A percentile compares a stretch with the other conserved stretches of the same genome.
Evolutionary conservation across 2,797 vertebrate species (phyloP).

Genomic region (Orestias chungarensis): DNA sequence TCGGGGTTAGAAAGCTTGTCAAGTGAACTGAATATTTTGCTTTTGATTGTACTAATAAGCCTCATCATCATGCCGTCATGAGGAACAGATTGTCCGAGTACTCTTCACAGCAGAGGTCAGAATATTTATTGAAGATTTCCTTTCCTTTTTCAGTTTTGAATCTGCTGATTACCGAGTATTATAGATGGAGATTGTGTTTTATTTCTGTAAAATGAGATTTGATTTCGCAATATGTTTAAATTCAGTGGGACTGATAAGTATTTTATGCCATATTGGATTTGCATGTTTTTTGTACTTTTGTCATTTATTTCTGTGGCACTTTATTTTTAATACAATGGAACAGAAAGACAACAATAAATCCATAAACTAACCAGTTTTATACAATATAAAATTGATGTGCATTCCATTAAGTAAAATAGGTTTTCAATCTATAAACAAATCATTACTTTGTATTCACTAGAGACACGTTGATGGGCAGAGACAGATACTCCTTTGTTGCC

Average conservation of each 20-base stretch:
- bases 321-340: neutral
- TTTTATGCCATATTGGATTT: neutral
- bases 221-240: neutral
- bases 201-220: neutral
- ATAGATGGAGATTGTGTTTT: neutral
- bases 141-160: neutral
- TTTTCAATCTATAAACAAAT: neutral
- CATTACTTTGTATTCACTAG: neutral
- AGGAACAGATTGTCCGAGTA: conserved; percentile 2
- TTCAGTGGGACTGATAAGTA: neutral
- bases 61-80: neutral
- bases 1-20: neutral
- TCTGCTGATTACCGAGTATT: neutral
- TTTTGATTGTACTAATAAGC: neutral
- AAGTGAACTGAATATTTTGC: conserved; percentile 1
- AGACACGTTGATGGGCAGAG: neutral
- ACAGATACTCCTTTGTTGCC: too few species aligned
- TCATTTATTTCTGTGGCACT: neutral
- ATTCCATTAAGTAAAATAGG: neutral
- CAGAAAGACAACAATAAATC: neutral
- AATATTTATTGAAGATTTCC: neutral
- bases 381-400: neutral
- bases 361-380: neutral
- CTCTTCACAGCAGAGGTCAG: neutral
- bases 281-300: neutral